Base-by-base conservation (phyloP, 2,888 invertebrate species). In the Apocheima hispidaria region DNA sequence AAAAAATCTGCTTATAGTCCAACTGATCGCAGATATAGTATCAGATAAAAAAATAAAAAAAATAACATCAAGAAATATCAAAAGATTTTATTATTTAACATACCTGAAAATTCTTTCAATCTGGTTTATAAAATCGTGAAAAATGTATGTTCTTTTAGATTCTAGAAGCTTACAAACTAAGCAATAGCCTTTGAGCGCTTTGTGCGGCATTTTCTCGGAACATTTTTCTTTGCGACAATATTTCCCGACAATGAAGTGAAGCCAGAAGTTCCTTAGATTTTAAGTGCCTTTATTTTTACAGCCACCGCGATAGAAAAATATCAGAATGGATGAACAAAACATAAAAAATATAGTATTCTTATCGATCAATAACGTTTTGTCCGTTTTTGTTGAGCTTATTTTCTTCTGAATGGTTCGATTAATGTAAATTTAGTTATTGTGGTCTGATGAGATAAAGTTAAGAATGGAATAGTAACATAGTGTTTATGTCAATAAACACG, bases 121-220 rank as follows among this genome's bases (percentile, higher is more conserved):
- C 18, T 18, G 2, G 18, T 18, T 30, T 30, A 46, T 30, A 46
- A 46, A 30, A n/a, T 26, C 26, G 3, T 46, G n/a, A 30, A 20
- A 10, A 46, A 12, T 10, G 18, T 16, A 10, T 16, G 28, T 44
- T 44, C 14, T 46, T 46, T 46, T 6, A 18, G 46, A 12, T 16
- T 46, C 18, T 46, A 16, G n/a, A 28, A 23, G n/a, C 23, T 23
- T 23, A 28, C 18, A 10, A 18, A 28, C 4, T 16, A 26, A 21
- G 18, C 14, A 44, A 21, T 21, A 21, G 43, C 28, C 44, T 18
- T 46, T 30, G 46, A 30, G 46, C 18, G 18, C 28, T 46, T 46
- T 46, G 28, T 30, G 1, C 18, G 12, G 12, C 14, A 30, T 30
- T 18, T 30, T 30, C 30, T 20, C 6, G 18, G 16, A 46, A 18